These are phyloP conservation scores for Sebastolobus altivelis DNA, from an alignment of 2,797 vertebrate species.

Conservation along the genomic window DNA sequence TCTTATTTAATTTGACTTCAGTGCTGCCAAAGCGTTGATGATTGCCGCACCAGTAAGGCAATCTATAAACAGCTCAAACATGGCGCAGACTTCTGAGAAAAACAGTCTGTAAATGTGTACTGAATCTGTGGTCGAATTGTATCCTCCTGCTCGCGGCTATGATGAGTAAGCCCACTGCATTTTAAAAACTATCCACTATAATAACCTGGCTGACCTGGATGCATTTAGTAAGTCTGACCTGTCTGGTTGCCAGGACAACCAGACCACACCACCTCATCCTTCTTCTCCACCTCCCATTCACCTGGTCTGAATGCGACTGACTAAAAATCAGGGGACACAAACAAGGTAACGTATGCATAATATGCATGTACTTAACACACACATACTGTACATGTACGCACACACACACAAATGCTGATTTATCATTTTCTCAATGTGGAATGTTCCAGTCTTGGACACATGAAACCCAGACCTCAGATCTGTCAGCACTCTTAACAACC, in stretches of 20 bases:
- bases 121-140: not conserved
- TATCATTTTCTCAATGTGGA: not conserved
- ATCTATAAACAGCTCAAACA: not conserved
- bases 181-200: not conserved
- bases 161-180: not conserved
- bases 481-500: slow-evolving; percentile 1
- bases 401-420: not conserved
- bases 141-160: not conserved
- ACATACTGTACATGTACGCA: not conserved
- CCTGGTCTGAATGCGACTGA: slow-evolving; percentile 36
- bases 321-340: not conserved
- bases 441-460: slow-evolving; percentile 1
- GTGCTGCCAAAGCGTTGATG: not conserved
- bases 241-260: slow-evolving; percentile 60
- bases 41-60: not conserved
- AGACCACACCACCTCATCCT: not conserved
- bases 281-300: slow-evolving; percentile 12
- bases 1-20: not conserved
- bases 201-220: slow-evolving; percentile 6
- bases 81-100: not conserved
- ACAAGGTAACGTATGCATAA: not conserved
- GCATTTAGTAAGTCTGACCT: slow-evolving; percentile 19
- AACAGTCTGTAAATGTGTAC: not conserved
- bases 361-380: not conserved
- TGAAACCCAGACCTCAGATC: slow-evolving; percentile 6